phyloP scores from a whole-genome alignment of 2,797 vertebrate genomes.

The Epinephelus awoara region DNA sequence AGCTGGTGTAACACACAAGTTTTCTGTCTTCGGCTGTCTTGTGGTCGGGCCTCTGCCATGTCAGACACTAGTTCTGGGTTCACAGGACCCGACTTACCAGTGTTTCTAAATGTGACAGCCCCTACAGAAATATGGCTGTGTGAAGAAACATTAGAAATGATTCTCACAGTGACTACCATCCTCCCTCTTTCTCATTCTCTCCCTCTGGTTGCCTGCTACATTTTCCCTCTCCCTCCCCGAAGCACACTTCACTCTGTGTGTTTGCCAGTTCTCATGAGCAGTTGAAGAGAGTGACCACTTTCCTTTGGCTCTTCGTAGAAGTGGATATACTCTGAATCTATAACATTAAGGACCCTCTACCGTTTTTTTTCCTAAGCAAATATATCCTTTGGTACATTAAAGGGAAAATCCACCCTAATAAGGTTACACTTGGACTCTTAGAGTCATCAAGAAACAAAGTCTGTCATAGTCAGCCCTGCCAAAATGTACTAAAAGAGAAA shows the following conservation, averaged over 20 bases:
- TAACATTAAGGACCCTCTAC: conserved; percentile 36
- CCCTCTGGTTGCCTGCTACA: conserved; percentile 60
- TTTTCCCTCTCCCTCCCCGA: conserved; percentile 59
- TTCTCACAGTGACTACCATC: conserved; percentile 80
- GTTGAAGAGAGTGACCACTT: conserved; percentile 61
- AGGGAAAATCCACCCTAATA: conserved; percentile 39
- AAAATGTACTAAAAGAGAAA: conserved; percentile 29
- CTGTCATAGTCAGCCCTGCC: conserved; percentile 7
- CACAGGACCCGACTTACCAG: conserved; percentile 63
- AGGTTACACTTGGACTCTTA: conserved; percentile 36
- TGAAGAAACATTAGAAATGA: conserved; percentile 75
- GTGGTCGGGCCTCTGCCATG: conserved; percentile 48
- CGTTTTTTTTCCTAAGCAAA: conserved; percentile 1
- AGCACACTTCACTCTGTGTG: conserved; percentile 62
- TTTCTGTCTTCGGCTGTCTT: conserved; percentile 48
- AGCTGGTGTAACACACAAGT: conserved; percentile 39
- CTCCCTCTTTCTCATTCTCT: conserved; percentile 62
- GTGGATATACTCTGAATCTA: conserved; percentile 53
- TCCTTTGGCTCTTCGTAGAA: conserved; percentile 50
- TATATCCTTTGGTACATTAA: conserved; percentile 35
- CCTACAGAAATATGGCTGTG: conserved; percentile 77
- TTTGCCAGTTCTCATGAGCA: conserved; percentile 70
- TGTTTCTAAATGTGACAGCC: conserved; percentile 76
- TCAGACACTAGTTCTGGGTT: conserved; percentile 68
- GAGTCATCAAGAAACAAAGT: conserved; percentile 35